Evolutionary conservation across 2,888 invertebrate species (phyloP), one percentile per base, ranked within the genome.

Genomic region (Pammene fasciana): DNA sequence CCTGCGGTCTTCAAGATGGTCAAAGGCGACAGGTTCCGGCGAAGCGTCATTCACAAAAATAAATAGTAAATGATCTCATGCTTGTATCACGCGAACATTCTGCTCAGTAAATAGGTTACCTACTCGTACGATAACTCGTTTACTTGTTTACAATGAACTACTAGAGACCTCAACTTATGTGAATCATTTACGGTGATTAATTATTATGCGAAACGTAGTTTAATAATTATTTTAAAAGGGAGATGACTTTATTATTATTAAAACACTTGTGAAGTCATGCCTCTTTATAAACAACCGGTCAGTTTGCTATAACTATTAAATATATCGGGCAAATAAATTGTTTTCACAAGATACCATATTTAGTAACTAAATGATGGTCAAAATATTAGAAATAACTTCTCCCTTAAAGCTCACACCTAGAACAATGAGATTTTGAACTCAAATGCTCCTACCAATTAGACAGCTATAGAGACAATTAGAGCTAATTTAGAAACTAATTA

Each of bases 1-100:
- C 4, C 43, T 13, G 13, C 11, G 34, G n/a, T 41, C 9, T 41
- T 7, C 38, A 61, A 61, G 50, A 62, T 52, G 62, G 62, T 18
- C 62, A 38, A 8, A 52, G 41, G 38, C 34, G 41, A 41, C 18
- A 41, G 6, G 38, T 52, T 41, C 50, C 62, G 62, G n/a, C 41
- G 5, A 14, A 13, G 18, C 62, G 41, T 62, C 62, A 62, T 62
- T 50, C n/a, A 52, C 26, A n/a, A 62, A 62, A 50, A 61, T 61
- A 61, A 61, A 18, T 62, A 13, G 50, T 41, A 41, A 50, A 62
- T 62, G 62, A 62, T 41, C 62, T 62, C 62, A 62, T 36, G 13
- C 13, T 50, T 36, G 16, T 59, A 50, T 46, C 48, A 38, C 38
- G 16, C 38, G n/a, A 26, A 41, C 61, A 9, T 16, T n/a, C 34